A percentile compares a stretch with the other conserved stretches of the same genome.
Conservation (phyloP, 2,888 invertebrate genomes). For the Metalampra italica region DNA sequence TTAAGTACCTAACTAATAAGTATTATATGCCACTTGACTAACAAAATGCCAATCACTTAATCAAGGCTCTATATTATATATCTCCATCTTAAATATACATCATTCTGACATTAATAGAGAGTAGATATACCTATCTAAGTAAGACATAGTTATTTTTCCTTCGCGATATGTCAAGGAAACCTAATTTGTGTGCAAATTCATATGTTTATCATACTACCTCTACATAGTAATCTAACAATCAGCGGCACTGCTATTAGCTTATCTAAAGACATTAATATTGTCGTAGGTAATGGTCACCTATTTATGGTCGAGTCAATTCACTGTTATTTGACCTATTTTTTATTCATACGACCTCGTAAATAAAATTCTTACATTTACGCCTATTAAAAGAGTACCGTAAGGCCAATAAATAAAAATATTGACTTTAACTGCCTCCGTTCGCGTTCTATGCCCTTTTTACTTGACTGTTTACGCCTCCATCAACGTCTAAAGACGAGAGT, state of each 20-base stretch:
- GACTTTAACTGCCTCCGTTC: conserved; percentile 32
- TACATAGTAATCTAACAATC: neutral
- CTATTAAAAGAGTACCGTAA: conserved; percentile 4
- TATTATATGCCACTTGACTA: no score
- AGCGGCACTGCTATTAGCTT: neutral
- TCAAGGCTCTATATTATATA: no score
- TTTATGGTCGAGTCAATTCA: neutral
- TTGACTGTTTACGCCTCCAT: conserved; percentile 25
- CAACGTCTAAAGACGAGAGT: conserved; percentile 35
- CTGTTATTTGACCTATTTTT: neutral
- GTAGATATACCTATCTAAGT: no score
- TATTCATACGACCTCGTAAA: conserved; percentile 1
- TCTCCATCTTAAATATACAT: no score
- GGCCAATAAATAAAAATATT: conserved; percentile 17
- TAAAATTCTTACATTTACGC: neutral
- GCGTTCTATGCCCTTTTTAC: conserved; percentile 26
- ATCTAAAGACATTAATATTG: neutral
- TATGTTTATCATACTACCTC: neutral
- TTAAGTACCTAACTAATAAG: no score
- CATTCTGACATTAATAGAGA: no score
- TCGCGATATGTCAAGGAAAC: neutral
- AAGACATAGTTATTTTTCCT: no score
- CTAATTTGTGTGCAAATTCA: neutral
- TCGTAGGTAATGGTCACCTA: neutral
- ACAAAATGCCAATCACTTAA: no score